A percentile compares a stretch with the other conserved stretches of the same genome.
Evolutionary conservation across 1,140 invertebrate species (phyloP).

Genomic region (Brachionus koreanus): DNA sequence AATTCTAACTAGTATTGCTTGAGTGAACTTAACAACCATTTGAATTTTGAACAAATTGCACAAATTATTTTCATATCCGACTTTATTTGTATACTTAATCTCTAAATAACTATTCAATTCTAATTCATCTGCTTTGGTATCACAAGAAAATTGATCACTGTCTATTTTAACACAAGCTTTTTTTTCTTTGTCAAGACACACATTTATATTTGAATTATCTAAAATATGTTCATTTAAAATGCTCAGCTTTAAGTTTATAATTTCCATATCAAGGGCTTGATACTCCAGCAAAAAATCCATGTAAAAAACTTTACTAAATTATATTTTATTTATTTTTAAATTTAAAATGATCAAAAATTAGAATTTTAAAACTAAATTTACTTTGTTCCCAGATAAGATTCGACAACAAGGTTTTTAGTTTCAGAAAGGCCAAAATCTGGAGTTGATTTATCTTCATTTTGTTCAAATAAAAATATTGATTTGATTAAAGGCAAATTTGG

Average conservation of each 20-base stretch:
- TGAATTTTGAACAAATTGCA: constrained; percentile 17
- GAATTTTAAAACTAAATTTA: not conserved
- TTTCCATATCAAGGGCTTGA: not conserved
- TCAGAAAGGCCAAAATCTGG: not conserved
- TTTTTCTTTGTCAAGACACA: not conserved
- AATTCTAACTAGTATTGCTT: not conserved
- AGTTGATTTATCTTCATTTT: not conserved
- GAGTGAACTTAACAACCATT: not conserved
- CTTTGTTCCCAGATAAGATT: not conserved
- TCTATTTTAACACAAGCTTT: not conserved
- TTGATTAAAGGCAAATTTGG: constrained; percentile 9
- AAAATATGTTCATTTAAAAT: not conserved
- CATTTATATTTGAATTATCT: not conserved
- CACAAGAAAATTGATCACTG: not conserved
- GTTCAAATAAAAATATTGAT: not conserved
- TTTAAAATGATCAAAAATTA: not conserved
- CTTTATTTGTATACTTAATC: constrained; percentile 39
- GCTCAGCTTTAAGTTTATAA: not conserved
- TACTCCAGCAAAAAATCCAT: not conserved
- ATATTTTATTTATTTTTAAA: not conserved
- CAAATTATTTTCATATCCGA: constrained; percentile 1
- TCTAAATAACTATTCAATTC: not conserved
- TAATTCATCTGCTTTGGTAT: not conserved
- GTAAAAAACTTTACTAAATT: not conserved
- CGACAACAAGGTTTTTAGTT: not conserved